A percentile compares a stretch with the other conserved stretches of the same genome.
Evolutionary conservation across 2,113 vertebrate genomes (phyloP).

Genomic region (Erythrolamprus reginae): DNA sequence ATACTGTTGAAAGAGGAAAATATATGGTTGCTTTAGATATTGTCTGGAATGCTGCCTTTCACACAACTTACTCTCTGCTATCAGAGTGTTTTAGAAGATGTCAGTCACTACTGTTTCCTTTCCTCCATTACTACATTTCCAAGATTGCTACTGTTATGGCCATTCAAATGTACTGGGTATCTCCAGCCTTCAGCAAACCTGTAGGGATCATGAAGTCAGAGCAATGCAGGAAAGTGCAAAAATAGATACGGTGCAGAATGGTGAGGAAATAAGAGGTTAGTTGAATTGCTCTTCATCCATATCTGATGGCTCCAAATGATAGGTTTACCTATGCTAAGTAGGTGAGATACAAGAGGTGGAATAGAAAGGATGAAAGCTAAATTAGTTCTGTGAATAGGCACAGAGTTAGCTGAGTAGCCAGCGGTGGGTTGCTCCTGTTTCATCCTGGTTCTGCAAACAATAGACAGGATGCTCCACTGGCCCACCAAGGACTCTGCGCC

Average conservation of each 20-base stretch:
- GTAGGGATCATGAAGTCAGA: background rate
- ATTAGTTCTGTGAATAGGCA: background rate
- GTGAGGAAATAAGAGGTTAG: background rate
- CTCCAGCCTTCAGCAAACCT: background rate
- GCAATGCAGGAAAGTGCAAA: background rate
- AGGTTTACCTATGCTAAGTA: background rate
- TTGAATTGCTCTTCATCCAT: background rate
- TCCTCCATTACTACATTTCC: background rate
- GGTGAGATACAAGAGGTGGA: background rate
- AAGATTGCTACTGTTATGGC: background rate
- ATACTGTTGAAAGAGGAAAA: background rate
- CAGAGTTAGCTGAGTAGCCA: background rate
- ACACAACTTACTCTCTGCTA: background rate
- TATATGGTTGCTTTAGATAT: background rate
- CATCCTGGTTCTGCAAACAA: no score
- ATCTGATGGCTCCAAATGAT: background rate
- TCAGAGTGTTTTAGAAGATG: background rate
- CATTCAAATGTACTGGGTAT: background rate
- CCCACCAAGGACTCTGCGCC: no score
- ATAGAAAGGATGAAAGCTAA: background rate
- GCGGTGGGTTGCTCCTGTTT: no score
- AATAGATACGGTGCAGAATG: background rate
- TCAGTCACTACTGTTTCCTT: background rate
- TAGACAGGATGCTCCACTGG: no score
- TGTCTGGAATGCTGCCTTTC: background rate